A percentile compares a stretch with the other conserved stretches of the same genome.
Evolutionary conservation across 1,140 invertebrate species (phyloP).

Genomic region (Amyelois transitella): DNA sequence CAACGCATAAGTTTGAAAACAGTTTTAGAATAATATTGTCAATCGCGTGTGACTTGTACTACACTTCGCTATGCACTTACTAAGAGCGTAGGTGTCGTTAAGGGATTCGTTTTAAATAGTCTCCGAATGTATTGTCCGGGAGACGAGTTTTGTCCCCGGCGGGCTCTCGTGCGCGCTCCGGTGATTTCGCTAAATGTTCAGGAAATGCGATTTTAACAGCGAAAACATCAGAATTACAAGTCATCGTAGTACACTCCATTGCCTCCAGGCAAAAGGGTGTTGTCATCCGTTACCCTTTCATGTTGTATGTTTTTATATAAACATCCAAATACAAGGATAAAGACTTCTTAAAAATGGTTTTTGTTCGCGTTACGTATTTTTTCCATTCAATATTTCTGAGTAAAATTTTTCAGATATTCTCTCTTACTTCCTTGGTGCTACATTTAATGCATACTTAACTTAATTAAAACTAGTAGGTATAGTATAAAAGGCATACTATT

Average conservation of each 20-base stretch:
- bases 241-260: conserved; percentile 58
- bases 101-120: conserved; percentile 61
- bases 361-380: neutral
- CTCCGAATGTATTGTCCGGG: conserved; percentile 51
- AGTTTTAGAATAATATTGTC: too few species aligned
- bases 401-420: too few species aligned
- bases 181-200: conserved; percentile 56
- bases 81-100: conserved; percentile 44
- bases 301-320: conserved; percentile 41
- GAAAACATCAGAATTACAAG: conserved; percentile 70
- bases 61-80: neutral
- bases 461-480: too few species aligned
- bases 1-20: too few species aligned
- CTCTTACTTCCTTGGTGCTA: too few species aligned
- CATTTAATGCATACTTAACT: too few species aligned
- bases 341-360: conserved; percentile 11
- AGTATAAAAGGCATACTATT: too few species aligned
- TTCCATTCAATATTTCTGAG: neutral
- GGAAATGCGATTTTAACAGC: conserved; percentile 72
- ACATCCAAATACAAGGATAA: conserved; percentile 19
- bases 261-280: conserved; percentile 61
- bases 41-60: neutral
- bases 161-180: conserved; percentile 52
- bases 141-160: conserved; percentile 42
- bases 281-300: conserved; percentile 61